Percentiles rank a stretch among this genome's conserved stretches.
Evolutionary conservation across 2,888 invertebrate genomes (phyloP).

Genomic region (Nomada flava): DNA sequence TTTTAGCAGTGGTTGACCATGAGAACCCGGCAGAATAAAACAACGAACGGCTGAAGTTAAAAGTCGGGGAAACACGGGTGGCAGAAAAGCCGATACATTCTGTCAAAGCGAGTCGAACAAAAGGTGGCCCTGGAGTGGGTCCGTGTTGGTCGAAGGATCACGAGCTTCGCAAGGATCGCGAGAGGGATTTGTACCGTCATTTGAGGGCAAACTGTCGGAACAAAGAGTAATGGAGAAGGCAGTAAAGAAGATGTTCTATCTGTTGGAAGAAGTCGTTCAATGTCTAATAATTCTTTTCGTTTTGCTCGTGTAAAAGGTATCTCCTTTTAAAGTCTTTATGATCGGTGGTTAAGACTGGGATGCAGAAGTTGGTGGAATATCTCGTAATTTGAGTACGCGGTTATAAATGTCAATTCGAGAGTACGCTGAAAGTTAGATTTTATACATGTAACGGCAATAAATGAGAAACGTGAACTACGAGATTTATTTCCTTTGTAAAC

Average conservation of each 20-base stretch:
- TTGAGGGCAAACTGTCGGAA: constrained; percentile 39
- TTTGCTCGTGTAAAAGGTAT: not conserved
- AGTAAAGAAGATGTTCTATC: constrained; percentile 7
- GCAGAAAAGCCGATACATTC: constrained; percentile 44
- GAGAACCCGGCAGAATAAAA: constrained; percentile 52
- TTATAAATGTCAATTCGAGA: no score
- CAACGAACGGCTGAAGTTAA: constrained; percentile 37
- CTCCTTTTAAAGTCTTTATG: not conserved
- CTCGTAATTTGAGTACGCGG: no score
- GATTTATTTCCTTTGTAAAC: not conserved
- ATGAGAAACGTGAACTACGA: not conserved
- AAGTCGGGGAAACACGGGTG: constrained; percentile 60
- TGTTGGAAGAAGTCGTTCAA: not conserved
- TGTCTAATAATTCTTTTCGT: not conserved
- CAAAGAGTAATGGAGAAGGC: constrained; percentile 10
- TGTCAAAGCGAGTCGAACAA: constrained; percentile 62
- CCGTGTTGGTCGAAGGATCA: constrained; percentile 53
- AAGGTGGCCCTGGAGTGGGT: constrained; percentile 55
- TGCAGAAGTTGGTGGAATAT: no score
- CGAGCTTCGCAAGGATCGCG: constrained; percentile 40
- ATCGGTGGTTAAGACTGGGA: no score
- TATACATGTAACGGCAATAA: no score
- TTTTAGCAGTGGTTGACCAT: constrained; percentile 46
- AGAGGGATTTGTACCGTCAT: constrained; percentile 45
- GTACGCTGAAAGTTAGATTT: no score